A percentile compares a stretch with the other conserved stretches of the same genome.
These are phyloP conservation scores for Suricata suricatta DNA, from an alignment of 2,113 vertebrate genomes.

Conservation along the genomic window DNA sequence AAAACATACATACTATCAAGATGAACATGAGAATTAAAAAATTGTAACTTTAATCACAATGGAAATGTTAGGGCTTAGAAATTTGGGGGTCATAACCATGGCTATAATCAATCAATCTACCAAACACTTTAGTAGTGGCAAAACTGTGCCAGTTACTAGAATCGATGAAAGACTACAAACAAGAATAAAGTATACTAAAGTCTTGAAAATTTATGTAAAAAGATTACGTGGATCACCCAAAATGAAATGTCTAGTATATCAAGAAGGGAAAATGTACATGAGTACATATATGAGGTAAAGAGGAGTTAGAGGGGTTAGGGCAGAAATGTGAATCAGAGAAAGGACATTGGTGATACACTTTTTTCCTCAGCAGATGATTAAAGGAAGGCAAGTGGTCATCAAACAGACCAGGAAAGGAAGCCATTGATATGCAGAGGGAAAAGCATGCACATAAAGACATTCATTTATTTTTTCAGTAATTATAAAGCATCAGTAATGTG, in stretches of 20 bases:
- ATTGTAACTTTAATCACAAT: neutral
- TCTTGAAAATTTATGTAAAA: neutral
- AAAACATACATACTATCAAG: neutral
- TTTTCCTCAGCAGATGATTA: neutral
- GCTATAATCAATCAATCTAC: neutral
- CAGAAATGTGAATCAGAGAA: neutral
- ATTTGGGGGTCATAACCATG: neutral
- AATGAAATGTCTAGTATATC: neutral
- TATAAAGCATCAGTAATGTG: neutral
- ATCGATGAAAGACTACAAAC: neutral
- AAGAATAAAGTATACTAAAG: neutral
- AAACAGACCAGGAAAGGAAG: neutral
- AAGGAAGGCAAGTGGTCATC: neutral
- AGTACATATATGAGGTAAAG: neutral
- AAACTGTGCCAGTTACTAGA: neutral
- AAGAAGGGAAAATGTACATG: neutral
- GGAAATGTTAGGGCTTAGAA: neutral
- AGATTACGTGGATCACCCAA: neutral
- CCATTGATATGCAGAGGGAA: neutral
- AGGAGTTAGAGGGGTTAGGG: neutral
- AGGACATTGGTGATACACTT: neutral
- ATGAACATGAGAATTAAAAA: neutral
- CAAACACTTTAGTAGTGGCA: neutral
- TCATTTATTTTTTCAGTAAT: neutral
- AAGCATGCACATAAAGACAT: neutral